phyloP scores from a whole-genome alignment of 2,888 invertebrate genomes.

The Erpobdella octoculata region DNA sequence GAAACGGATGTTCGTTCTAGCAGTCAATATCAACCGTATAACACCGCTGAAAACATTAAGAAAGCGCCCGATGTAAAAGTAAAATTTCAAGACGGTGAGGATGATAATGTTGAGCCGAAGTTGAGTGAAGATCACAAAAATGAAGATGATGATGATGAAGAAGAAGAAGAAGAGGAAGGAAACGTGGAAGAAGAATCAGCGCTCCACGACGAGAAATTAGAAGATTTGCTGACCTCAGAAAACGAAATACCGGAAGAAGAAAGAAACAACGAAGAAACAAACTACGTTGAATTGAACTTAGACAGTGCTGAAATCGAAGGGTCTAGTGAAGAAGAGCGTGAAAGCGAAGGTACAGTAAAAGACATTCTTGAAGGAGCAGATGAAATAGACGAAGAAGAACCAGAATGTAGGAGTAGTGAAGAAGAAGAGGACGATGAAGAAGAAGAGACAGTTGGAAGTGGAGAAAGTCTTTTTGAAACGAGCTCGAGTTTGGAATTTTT shows the following conservation, averaged over 20 bases:
- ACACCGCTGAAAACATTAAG: no score
- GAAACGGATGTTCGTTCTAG: no score
- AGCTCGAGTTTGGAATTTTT: not conserved
- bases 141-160: conserved; percentile 11
- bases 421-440: not conserved
- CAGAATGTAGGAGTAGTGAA: not conserved
- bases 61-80: no score
- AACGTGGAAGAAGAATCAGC: not conserved
- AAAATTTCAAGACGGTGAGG: no score
- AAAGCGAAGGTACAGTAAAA: not conserved
- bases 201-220: not conserved
- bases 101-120: not conserved
- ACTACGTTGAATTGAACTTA: no score
- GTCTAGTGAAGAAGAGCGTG: not conserved
- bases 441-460: not conserved
- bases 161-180: conserved; percentile 13
- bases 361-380: not conserved
- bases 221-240: not conserved
- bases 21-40: no score
- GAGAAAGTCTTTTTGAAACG: not conserved
- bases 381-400: not conserved
- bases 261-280: no score
- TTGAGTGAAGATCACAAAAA: conserved; percentile 5
- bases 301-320: not conserved
- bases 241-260: not conserved